phyloP scores from a whole-genome alignment of 2,888 invertebrate genomes.

The Hypselothyrea guttata region DNA sequence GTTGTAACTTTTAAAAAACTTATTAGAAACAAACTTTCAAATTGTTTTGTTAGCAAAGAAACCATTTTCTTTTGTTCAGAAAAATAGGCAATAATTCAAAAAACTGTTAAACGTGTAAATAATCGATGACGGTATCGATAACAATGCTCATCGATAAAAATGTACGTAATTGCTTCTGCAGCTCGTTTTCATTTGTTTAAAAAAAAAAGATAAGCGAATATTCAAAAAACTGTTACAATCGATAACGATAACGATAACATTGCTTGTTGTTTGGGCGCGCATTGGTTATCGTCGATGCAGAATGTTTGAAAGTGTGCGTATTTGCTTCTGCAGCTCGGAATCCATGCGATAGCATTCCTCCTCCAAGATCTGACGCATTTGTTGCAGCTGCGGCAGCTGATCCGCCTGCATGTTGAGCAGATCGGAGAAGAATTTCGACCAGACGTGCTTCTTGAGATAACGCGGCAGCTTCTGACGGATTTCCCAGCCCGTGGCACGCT shows the following conservation, averaged over 20 bases:
- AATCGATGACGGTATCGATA: no score
- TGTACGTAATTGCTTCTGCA: no score
- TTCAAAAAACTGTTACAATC: background rate
- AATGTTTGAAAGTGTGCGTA: constrained; percentile 81
- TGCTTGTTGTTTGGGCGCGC: no score
- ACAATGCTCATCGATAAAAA: no score
- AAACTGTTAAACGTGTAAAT: no score
- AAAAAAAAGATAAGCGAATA: no score
- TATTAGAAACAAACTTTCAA: no score
- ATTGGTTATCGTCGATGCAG: constrained; percentile 80
- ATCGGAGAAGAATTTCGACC: constrained; percentile 92
- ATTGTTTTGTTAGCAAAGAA: no score
- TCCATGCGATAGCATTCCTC: constrained; percentile 82
- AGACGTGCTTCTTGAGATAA: constrained; percentile 89
- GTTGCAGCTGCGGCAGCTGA: constrained; percentile 87
- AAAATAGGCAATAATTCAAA: no score
- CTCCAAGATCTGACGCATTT: constrained; percentile 79
- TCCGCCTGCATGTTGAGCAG: constrained; percentile 92
- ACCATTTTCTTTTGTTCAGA: no score
- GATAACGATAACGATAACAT: constrained; percentile 10
- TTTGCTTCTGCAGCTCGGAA: constrained; percentile 82
- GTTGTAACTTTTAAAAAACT: no score
- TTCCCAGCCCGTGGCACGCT: constrained; percentile 86
- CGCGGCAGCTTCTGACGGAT: constrained; percentile 88
- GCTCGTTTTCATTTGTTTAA: no score